Evolutionary conservation across 2,113 vertebrate genomes (phyloP).

Genomic region (Pachyramphus minor): DNA sequence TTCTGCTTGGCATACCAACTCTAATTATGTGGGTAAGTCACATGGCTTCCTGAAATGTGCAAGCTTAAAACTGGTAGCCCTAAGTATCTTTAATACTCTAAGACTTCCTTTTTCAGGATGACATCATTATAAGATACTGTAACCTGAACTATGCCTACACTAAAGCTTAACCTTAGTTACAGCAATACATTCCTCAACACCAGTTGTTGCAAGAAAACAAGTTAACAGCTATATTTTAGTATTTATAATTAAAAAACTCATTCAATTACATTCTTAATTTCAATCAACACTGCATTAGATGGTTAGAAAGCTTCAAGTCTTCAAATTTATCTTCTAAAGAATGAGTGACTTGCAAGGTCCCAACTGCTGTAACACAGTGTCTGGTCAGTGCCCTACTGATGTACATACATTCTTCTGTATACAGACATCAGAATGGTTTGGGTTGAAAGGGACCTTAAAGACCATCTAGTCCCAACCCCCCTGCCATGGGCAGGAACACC

Average conservation of each 20-base stretch:
- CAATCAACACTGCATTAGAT: not conserved
- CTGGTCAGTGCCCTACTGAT: not conserved
- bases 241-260: not conserved
- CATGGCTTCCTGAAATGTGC: not conserved
- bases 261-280: not conserved
- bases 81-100: slow-evolving; percentile 2
- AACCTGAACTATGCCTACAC: not conserved
- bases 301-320: not conserved
- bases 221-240: not conserved
- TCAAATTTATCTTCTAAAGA: not conserved
- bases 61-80: not conserved
- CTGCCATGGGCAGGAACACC: not conserved
- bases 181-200: not conserved
- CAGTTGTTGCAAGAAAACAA: not conserved
- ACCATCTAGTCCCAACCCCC: not conserved
- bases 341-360: not conserved
- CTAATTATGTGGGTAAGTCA: not conserved
- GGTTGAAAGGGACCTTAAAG: not conserved
- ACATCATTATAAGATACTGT: not conserved
- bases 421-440: not conserved
- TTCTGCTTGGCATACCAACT: not conserved
- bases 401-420: not conserved
- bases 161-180: not conserved
- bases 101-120: not conserved
- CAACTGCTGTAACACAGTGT: not conserved